These are phyloP conservation scores for Troides helena DNA, from an alignment of 2,888 invertebrate species.

Conservation along the genomic window DNA sequence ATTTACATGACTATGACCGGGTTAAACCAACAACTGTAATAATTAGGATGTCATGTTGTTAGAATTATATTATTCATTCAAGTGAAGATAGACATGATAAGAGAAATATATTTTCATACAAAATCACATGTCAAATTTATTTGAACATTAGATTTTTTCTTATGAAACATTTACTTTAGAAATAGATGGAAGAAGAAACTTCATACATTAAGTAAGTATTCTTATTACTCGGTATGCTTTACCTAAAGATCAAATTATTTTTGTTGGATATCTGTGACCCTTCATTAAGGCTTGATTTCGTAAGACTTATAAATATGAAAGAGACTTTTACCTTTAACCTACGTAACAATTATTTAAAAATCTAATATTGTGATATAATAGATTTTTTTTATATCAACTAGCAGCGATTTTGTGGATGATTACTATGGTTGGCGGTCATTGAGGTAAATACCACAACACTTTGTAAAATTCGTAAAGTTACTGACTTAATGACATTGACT, in stretches of 20 bases:
- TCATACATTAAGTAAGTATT: background rate
- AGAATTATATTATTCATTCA: constrained; percentile 42
- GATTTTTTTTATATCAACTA: background rate
- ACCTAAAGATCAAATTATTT: too few relatives aligned
- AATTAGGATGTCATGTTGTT: constrained; percentile 51
- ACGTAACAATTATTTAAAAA: background rate
- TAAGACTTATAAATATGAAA: too few relatives aligned
- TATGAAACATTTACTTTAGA: background rate
- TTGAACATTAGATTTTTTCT: too few relatives aligned
- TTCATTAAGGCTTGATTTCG: too few relatives aligned
- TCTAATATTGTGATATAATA: background rate
- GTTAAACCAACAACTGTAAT: constrained; percentile 65
- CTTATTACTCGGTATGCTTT: background rate
- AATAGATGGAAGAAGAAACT: background rate
- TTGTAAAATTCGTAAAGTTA: too few relatives aligned
- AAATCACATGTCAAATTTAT: too few relatives aligned
- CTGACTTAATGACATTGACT: too few relatives aligned
- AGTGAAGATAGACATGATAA: background rate
- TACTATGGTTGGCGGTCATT: too few relatives aligned
- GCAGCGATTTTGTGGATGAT: background rate
- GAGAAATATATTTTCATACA: background rate
- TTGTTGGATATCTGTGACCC: too few relatives aligned
- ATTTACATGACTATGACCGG: constrained; percentile 76
- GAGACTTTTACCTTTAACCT: background rate
- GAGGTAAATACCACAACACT: too few relatives aligned